Base-by-base conservation (phyloP, 2,797 vertebrate species). In the Xenopus petersii region DNA sequence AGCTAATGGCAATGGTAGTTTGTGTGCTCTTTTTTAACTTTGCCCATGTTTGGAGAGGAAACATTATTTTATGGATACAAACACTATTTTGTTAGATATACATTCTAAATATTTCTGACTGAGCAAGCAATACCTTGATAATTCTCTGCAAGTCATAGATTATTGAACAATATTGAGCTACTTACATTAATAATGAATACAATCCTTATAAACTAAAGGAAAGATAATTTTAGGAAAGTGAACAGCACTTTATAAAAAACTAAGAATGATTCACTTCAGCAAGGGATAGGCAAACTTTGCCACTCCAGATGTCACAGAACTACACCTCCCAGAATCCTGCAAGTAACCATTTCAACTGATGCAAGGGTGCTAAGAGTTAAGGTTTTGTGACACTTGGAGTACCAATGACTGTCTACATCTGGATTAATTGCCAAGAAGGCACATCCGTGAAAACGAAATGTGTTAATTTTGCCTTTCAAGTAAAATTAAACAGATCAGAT, bases 1-100 rank as follows among this genome's bases (percentile, higher is more conserved):
- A 95, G 90, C 96, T 97, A 95, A 97, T 97, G 92, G 85, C 91
- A 91, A 95, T 98, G 96, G 90, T 92, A 91, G 89, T 93, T 95
- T 94, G 94, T 94, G 94, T 94, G 93, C 93, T 90, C 86, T 91
- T 86, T 67, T 89, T 83, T 82, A 81, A 88, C 84, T 91, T 86
- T 88, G 78, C 68, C 84, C 86, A 85, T 86, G 87, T 92, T 86
- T 86, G 81, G 84, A 83, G 84, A 88, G 80, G 86, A 88, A 88
- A 86, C 83, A 81, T 87, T 90, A 85, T 83, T 88, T 89, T 88
- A 88, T 75, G 80, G 89, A 90, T 90, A 89, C 87, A 88, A 88
- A 92, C 87, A 88, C 84, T 90, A 81, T 83, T 84, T 86, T 86
- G 69, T 86, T 89, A 63, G 33, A 42, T 33, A 36, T 10, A 9